Base-by-base conservation (phyloP, 2,888 invertebrate species). In the Polydrusus tereticollis region DNA sequence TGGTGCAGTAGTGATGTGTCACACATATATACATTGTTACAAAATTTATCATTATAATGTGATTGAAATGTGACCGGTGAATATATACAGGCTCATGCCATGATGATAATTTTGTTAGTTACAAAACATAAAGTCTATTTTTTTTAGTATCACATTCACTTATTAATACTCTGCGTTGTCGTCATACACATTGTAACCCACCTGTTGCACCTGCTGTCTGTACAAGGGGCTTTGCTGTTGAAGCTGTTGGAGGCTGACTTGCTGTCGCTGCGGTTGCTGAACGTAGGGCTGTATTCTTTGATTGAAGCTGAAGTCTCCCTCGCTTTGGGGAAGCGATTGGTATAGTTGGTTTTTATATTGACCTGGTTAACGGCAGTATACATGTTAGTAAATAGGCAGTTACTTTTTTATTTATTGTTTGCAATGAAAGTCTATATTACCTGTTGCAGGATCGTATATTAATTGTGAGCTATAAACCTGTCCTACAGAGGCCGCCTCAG, bases 391-490 rank as follows among this genome's bases (percentile, higher is more conserved):
- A n/a, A n/a, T n/a, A n/a, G n/a, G n/a, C n/a, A n/a, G n/a, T n/a
- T n/a, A n/a, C n/a, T n/a, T n/a, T n/a, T n/a, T n/a, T n/a, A 36
- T 8, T 36, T 36, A 8, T 36, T 8, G 10, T 36, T 8, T 36
- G 10, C 10, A 36, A 36, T 10, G 10, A 36, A 36, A 36, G 36
- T 36, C 6, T 20, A 1, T 43, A 8, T 33, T 52, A 73, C 73
- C 94, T 77, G 91, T 91, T 33, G 89, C 83, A 18, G 93, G 94
- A 84, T 94, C 94, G 83, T 89, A 94, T 0, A 94, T 89, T 29
- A 94, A 86, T 81, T 94, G 93, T 20, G 93, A 93, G 59, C 93
- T 92, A 85, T 94, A 94, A 66, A 93, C 88, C 69, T 93, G 92
- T 33, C 88, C 87, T 23, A 78, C 73, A 66, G 79, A 72, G 29